Conservation (phyloP, 2,888 invertebrate species). For the Trichacis sp. region DNA sequence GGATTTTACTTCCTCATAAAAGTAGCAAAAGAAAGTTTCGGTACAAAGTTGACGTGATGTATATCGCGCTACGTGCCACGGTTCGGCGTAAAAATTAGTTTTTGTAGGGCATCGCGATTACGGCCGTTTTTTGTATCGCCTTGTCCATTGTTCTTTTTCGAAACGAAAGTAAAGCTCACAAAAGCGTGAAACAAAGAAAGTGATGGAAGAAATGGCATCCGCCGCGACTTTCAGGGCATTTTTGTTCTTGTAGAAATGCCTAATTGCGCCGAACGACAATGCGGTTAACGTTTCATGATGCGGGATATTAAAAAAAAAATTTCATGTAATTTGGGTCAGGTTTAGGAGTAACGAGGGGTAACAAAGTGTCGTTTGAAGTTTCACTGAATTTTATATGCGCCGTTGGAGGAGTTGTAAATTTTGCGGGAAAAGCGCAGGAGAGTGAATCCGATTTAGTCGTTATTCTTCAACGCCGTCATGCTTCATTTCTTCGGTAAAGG, state of each 20-base stretch:
- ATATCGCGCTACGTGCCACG: background rate
- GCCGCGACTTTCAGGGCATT: background rate
- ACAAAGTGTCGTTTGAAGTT: too few relatives aligned
- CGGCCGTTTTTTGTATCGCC: background rate
- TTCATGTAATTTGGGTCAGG: too few relatives aligned
- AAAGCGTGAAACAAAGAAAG: constrained; percentile 9
- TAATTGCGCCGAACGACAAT: background rate
- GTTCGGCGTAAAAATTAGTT: constrained; percentile 1
- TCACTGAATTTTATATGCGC: too few relatives aligned
- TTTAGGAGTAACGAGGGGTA: too few relatives aligned
- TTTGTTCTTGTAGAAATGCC: background rate
- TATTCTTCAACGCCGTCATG: too few relatives aligned
- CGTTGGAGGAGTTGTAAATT: too few relatives aligned
- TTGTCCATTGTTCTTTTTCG: background rate
- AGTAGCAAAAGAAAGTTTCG: constrained; percentile 5
- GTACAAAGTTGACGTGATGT: background rate
- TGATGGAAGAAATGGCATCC: background rate
- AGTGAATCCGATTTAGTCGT: too few relatives aligned
- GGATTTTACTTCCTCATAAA: constrained; percentile 6
- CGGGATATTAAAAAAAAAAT: too few relatives aligned
- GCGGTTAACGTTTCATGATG: background rate
- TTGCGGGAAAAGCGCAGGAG: too few relatives aligned
- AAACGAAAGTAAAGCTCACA: constrained; percentile 6
- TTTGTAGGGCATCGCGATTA: constrained; percentile 4
- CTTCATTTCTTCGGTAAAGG: too few relatives aligned